Conservation (phyloP, 1,140 invertebrate species). For the Dendroctonus ponderosae region DNA sequence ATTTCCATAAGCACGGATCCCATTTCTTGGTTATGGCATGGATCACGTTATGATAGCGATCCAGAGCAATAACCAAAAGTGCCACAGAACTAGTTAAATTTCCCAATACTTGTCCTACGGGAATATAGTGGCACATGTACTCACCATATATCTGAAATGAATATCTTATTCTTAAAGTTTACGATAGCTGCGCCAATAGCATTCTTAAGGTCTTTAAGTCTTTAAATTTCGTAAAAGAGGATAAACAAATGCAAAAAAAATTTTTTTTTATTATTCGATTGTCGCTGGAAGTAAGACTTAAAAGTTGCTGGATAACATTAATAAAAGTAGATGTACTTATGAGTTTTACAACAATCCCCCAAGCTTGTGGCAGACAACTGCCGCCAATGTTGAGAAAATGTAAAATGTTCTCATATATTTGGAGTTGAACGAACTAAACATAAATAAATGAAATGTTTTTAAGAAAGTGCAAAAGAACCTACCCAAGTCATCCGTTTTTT, state of each 20-base stretch:
- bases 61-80: slow-evolving; percentile 56
- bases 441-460: neutral
- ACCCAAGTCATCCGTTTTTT: slow-evolving; percentile 44
- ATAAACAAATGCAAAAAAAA: too few species aligned
- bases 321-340: too few species aligned
- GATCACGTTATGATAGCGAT: slow-evolving; percentile 54
- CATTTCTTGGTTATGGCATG: slow-evolving; percentile 48
- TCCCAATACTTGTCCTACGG: slow-evolving; percentile 54
- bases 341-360: too few species aligned
- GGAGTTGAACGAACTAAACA: neutral
- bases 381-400: neutral
- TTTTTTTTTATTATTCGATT: neutral
- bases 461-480: slow-evolving; percentile 21
- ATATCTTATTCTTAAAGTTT: neutral
- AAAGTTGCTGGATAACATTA: too few species aligned
- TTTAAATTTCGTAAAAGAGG: too few species aligned
- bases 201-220: too few species aligned
- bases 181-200: too few species aligned
- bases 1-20: slow-evolving; percentile 48
- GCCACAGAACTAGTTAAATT: slow-evolving; percentile 54
- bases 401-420: neutral
- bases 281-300: neutral
- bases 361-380: too few species aligned
- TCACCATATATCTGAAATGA: slow-evolving; percentile 49
- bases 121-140: slow-evolving; percentile 53